Percentiles rank a stretch among this genome's conserved stretches.
These are phyloP conservation scores for Speoplatyrhinus poulsoni DNA, from an alignment of 2,113 vertebrate genomes.

Conservation along the genomic window DNA sequence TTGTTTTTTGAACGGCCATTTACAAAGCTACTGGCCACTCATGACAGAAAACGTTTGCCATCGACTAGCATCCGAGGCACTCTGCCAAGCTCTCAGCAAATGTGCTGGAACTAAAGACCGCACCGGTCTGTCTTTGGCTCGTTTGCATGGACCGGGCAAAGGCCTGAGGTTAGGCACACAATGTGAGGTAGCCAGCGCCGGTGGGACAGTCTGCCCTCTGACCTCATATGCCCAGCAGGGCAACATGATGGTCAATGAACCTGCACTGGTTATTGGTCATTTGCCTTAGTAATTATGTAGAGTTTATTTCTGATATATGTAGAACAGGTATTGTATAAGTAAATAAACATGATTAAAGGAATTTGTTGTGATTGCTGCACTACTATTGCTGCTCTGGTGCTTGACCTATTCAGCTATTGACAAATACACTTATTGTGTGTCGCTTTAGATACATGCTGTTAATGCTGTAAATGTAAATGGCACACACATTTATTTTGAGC, in stretches of 20 bases:
- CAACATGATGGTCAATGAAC: neutral
- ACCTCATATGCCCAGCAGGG: neutral
- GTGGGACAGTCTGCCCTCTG: neutral
- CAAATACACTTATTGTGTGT: too few relatives aligned
- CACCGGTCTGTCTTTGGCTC: constrained; percentile 22
- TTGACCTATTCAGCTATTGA: too few relatives aligned
- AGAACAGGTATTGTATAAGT: neutral
- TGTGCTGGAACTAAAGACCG: constrained; percentile 34
- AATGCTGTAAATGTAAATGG: too few relatives aligned
- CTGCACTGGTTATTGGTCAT: neutral
- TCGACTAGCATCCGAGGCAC: neutral
- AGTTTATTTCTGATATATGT: neutral
- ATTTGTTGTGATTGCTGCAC: neutral
- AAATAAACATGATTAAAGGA: neutral
- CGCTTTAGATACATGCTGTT: too few relatives aligned
- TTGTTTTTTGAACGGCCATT: constrained; percentile 1
- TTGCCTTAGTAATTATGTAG: neutral
- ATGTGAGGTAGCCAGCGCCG: constrained; percentile 10
- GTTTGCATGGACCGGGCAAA: constrained; percentile 5
- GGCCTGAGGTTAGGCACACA: constrained; percentile 6
- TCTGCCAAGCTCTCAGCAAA: constrained; percentile 23
- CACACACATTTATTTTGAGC: too few relatives aligned
- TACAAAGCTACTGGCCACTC: constrained; percentile 19
- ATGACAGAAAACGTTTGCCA: constrained; percentile 16
- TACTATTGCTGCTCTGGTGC: too few relatives aligned